Percentiles rank a stretch among this genome's conserved stretches.
Evolutionary conservation across 1,140 invertebrate species (phyloP).

Genomic region (Batillaria attramentaria): DNA sequence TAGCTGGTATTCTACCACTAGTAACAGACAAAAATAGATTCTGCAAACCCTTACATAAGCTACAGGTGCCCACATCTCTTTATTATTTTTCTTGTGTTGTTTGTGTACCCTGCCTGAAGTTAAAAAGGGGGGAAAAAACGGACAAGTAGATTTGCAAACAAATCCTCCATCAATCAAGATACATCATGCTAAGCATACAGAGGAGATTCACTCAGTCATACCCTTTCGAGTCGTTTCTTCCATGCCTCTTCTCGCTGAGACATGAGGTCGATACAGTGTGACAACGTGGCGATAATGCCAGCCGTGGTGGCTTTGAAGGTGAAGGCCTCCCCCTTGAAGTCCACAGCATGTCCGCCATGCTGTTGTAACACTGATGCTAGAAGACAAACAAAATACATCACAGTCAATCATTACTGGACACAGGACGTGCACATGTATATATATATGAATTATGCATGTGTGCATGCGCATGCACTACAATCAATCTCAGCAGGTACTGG

Average conservation of each 20-base stretch:
- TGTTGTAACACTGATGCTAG: slow-evolving; percentile 72
- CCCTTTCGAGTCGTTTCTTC: slow-evolving; percentile 85
- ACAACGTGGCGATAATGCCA: slow-evolving; percentile 89
- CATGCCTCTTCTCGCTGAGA: slow-evolving; percentile 92
- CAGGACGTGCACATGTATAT: neutral
- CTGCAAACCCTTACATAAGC: too few species aligned
- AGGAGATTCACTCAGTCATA: slow-evolving; percentile 51
- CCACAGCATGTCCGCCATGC: slow-evolving; percentile 76
- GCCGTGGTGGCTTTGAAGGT: slow-evolving; percentile 96
- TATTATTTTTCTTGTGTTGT: too few species aligned
- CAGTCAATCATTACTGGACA: neutral
- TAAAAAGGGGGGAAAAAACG: too few species aligned
- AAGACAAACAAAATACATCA: neutral
- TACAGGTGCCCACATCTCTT: too few species aligned
- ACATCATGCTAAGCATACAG: too few species aligned
- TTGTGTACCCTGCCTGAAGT: too few species aligned
- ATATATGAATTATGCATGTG: neutral
- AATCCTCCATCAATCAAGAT: too few species aligned
- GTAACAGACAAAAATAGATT: too few species aligned
- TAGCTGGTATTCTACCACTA: too few species aligned
- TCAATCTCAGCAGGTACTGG: too few species aligned
- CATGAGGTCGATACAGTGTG: slow-evolving; percentile 94
- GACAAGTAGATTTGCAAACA: too few species aligned
- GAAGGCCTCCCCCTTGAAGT: slow-evolving; percentile 95
- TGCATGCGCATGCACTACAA: too few species aligned